These are phyloP conservation scores for Heliothis peltigera DNA, from an alignment of 2,888 invertebrate species.

Conservation along the genomic window DNA sequence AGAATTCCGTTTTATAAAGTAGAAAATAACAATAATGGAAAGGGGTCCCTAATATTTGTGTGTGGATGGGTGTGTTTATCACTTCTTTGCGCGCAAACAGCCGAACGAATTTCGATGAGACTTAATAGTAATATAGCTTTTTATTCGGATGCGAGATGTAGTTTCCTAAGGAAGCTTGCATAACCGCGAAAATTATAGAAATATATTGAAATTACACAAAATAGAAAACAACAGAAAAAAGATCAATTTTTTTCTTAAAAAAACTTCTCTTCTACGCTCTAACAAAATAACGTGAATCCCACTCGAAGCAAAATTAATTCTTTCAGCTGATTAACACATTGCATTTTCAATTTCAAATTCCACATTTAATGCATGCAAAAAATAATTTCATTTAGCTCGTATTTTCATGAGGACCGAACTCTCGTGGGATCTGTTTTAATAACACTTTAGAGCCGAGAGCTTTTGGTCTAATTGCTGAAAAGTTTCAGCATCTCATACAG, in stretches of 20 bases:
- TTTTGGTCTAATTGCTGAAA: conserved; percentile 68
- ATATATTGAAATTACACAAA: no score
- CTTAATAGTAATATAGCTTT: no score
- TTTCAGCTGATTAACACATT: conserved; percentile 44
- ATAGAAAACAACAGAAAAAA: no score
- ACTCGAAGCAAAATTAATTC: conserved; percentile 21
- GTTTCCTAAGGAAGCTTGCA: no score
- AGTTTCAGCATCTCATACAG: conserved; percentile 34
- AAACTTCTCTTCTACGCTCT: neutral
- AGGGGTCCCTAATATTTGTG: no score
- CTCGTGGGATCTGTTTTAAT: conserved; percentile 64
- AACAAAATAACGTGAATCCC: neutral
- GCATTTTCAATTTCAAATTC: conserved; percentile 41
- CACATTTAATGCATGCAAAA: conserved; percentile 45
- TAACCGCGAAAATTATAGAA: no score
- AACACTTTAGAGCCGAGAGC: conserved; percentile 62
- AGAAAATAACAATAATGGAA: no score
- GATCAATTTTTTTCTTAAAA: neutral
- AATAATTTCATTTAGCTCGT: conserved; percentile 53
- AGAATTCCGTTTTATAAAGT: no score
- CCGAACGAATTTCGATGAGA: no score
- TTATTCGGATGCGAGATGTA: no score
- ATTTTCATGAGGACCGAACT: conserved; percentile 52
- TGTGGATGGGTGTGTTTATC: no score
- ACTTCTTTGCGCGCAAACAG: no score